Base-by-base conservation (phyloP, 2,797 vertebrate genomes). In the Helarctos malayanus region DNA sequence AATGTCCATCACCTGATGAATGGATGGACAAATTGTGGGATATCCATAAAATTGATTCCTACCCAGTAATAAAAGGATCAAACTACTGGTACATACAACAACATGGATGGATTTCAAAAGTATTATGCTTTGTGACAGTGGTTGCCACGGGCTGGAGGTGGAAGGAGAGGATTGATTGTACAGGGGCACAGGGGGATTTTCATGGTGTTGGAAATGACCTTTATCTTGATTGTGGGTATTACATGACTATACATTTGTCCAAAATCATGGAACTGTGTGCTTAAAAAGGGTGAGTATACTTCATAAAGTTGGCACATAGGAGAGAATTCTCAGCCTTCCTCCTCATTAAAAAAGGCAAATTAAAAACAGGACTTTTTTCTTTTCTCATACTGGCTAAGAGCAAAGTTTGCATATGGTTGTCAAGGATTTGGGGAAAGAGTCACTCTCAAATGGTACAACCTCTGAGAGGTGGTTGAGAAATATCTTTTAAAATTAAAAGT, bases 11-110 rank as follows among this genome's bases (percentile, higher is more conserved):
- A 96, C 4, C 65, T 56, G 21, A 35, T 32, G 71, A 76, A 41
- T 81, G 47, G 61, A 78, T 91, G 87, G 81, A 89, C 73, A 97
- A 71, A 91, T 93, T 83, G 81, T 79, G 87, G 61, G 41, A 76
- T 84, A 83, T 52, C 16, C 47, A 65, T 89, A 83, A 89, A 93
- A 89, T 63, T 81, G 65, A 80, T 18, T 83, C 38, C n/a, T 80
- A 52, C 57, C 35, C 57, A 61, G 27, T 92, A 92, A 90, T 71
- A 87, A 91, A 93, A 81, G 47, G 61, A 65, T 86, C 93, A 47
- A 86, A 59, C 83, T 87, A 25, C 79, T 83, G 73, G 59, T 61
- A 65, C 83, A 32, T 93, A 73, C 19, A 96, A 45, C 29, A 76
- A 6, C 68, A 7, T 61, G n/a, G 61, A 41, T 95, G 29, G 59